Evolutionary conservation across 2,888 invertebrate species (phyloP).

Genomic region (Rhingia rostrata): DNA sequence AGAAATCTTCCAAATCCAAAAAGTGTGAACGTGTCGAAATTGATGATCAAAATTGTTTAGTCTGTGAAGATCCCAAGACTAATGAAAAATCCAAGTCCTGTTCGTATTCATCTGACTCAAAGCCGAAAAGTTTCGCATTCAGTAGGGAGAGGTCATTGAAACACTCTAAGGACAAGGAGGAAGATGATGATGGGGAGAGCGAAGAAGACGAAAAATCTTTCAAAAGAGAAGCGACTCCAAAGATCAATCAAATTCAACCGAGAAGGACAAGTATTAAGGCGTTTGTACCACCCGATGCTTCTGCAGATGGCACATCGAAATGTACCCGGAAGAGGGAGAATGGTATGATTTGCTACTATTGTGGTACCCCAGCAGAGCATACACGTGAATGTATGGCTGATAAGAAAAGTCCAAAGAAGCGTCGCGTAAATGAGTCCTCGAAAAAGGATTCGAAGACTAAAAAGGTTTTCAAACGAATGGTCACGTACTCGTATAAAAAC

Average conservation of each 20-base stretch:
- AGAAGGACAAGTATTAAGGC: conserved; percentile 42
- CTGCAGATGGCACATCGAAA: conserved; percentile 61
- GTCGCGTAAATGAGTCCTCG: conserved; percentile 42
- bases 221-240: conserved; percentile 33
- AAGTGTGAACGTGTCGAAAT: conserved; percentile 86
- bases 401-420: conserved; percentile 52
- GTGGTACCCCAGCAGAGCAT: conserved; percentile 75
- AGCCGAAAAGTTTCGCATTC: conserved; percentile 88
- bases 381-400: conserved; percentile 77
- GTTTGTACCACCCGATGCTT: conserved; percentile 4
- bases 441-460: conserved; percentile 75
- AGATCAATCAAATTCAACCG: conserved; percentile 31
- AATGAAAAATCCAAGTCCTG: conserved; percentile 92
- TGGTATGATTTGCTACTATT: conserved; percentile 78
- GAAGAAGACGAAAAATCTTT: conserved; percentile 24
- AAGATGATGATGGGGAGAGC: conserved; percentile 62
- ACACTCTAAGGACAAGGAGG: conserved; percentile 84
- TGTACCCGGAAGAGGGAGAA: conserved; percentile 76
- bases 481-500: conserved; percentile 76
- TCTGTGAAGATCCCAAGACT: conserved; percentile 89
- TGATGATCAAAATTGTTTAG: conserved; percentile 86
- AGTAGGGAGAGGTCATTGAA: conserved; percentile 84
- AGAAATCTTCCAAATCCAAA: conserved; percentile 57
- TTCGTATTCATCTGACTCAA: conserved; percentile 89
- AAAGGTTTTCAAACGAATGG: conserved; percentile 79